These are phyloP conservation scores for Rallus limicola DNA, from an alignment of 2,113 vertebrate genomes.

Conservation along the genomic window DNA sequence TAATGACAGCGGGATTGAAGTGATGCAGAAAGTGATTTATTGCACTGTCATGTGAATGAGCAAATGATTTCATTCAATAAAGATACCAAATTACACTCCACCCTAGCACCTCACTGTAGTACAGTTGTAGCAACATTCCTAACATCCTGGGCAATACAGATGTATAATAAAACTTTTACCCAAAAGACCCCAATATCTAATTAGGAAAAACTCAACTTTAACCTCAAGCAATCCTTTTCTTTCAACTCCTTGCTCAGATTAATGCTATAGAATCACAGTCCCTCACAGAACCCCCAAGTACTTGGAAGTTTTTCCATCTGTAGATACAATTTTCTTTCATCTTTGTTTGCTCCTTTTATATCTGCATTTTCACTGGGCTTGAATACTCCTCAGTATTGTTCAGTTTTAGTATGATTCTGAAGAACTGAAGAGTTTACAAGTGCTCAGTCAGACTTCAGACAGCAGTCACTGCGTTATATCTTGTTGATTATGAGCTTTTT, in stretches of 20 bases:
- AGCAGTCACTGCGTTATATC: neutral
- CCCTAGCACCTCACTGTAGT: neutral
- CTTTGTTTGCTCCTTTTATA: neutral
- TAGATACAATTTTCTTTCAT: neutral
- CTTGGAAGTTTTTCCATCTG: neutral
- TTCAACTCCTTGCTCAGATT: neutral
- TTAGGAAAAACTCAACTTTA: neutral
- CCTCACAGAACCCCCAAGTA: neutral
- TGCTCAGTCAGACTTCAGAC: neutral
- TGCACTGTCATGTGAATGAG: neutral
- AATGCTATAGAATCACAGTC: neutral
- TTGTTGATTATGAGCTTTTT: neutral
- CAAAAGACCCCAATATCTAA: neutral
- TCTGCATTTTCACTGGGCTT: neutral
- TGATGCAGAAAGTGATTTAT: neutral
- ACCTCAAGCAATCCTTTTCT: neutral
- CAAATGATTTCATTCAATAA: neutral
- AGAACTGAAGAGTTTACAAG: neutral
- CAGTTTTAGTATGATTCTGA: neutral
- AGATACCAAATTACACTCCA: neutral
- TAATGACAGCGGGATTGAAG: neutral
- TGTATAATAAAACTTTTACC: neutral
- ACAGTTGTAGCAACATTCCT: neutral
- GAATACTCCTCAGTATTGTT: neutral
- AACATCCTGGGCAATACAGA: neutral